Evolutionary conservation across 2,888 invertebrate species (phyloP), one percentile per base, ranked within the genome.

Genomic region (Plutella xylostella): DNA sequence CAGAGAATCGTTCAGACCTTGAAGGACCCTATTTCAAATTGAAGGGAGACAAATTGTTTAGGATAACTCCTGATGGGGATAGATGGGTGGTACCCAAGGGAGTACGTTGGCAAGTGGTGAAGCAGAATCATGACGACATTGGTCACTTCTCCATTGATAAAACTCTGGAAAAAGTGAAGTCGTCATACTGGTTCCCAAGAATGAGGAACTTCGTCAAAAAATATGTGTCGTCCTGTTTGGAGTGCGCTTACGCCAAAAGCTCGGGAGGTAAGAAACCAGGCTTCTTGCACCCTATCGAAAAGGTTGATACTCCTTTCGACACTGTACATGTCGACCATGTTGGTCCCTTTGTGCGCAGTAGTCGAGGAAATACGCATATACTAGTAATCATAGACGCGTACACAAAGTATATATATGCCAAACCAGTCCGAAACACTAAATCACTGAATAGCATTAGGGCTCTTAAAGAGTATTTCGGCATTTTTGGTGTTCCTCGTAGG

Each of bases 121-220:
- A 47, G 48, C 28, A 33, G 17, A 48, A 44, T 31, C 53, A 61
- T 48, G 55, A 54, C 42, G 20, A 49, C 31, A 21, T 40, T n/a
- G 54, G 58, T 15, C 53, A 57, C 42, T 52, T 53, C 41, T 46
- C 45, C n/a, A 21, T 51, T n/a, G 50, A 54, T 28, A 53, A 52
- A 43, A 53, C 56, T 37, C 20, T 58, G 11, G 37, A 52, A 19
- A 48, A 50, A 5, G 49, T 59, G 2, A 41, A 33, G 20, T 20
- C 42, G 14, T 20, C 38, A 20, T 59, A 44, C 46, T 60, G 58
- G 58, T 38, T 38, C 17, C 19, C 38, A 11, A 38, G 19, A 18
- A 38, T 38, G 42, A 4, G 30, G n/a, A 14, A 12, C 15, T 42
- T 42, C 20, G 39, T 39, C 4, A 39, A 39, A 17, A 39, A 39